Evolutionary conservation across 2,797 vertebrate genomes (phyloP).

Genomic region (Manis crassicaudata): DNA sequence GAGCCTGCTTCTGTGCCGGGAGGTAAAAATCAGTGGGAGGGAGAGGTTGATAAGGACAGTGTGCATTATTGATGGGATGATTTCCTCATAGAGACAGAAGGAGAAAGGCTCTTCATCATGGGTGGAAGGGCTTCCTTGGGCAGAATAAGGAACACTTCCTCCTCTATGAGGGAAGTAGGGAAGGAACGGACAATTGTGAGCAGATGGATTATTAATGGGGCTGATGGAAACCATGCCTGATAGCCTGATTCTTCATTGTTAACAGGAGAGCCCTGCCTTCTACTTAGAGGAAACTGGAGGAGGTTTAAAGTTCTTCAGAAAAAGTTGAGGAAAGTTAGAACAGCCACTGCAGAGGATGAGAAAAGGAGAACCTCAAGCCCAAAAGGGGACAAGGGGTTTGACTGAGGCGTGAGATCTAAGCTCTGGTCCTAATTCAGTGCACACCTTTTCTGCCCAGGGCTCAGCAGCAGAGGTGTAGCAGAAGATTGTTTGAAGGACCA

Average conservation of each 20-base stretch:
- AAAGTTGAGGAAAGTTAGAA: background rate
- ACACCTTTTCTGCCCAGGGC: background rate
- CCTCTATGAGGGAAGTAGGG: background rate
- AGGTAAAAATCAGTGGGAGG: background rate
- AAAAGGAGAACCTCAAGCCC: background rate
- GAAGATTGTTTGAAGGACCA: background rate
- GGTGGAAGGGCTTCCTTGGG: background rate
- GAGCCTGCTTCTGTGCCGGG: background rate
- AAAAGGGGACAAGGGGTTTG: background rate
- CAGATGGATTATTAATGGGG: background rate
- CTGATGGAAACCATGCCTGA: background rate
- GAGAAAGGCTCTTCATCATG: background rate
- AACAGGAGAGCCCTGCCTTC: background rate
- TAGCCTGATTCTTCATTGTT: background rate
- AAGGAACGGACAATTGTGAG: background rate
- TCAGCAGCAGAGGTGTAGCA: background rate
- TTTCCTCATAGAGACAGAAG: background rate
- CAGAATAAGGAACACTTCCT: background rate
- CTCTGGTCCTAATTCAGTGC: background rate
- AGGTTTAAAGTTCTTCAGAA: background rate
- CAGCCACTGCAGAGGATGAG: background rate
- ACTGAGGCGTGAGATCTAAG: background rate
- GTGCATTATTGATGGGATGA: background rate
- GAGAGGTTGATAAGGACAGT: background rate
- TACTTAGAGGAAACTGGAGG: background rate